Evolutionary conservation across 2,113 vertebrate species (phyloP), one percentile per base, ranked within the genome.

Genomic region (Gorsachius goisagi): DNA sequence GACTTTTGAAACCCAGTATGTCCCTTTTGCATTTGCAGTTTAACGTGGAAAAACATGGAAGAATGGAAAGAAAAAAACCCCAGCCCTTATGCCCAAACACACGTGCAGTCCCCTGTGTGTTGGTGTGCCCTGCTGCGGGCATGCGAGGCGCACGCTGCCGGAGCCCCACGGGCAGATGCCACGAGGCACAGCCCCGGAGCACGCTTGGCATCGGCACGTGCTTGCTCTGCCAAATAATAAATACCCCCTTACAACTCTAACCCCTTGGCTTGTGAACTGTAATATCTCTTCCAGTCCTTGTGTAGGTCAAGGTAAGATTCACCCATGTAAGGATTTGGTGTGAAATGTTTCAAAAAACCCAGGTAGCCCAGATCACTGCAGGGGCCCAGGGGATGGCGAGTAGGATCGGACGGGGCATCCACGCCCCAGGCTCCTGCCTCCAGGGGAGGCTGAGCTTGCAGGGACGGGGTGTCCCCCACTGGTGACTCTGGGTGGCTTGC

Each of bases 91-190:
- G 3, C 17, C 32, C 56, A 12, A 30, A 13, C 35, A 55, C 12
- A 37, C 0, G 0, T 6, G 52, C 37, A 20, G 20, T 15, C 27
- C 32, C 26, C 27, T 1, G 0, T 10, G 1, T 4, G n/a, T 12
- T 4, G 0, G 27, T 14, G n/a, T 30, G 16, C 30, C 39, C 47
- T 39, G 50, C 64, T 33, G 66, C 1, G 9, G 45, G 69, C 30
- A 14, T 1, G 1, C 0, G 5, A 56, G 60, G 26, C 5, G 5
- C 1, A 0, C 0, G 2, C 41, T 56, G 22, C 53, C 5, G 0
- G 22, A 35, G 35, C 11, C 45, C 33, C 55, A 19, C 0, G 5
- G 69, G 64, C 60, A 39, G 71, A 12, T 6, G 16, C n/a, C 55
- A 7, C 2, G 4, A 45, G 59, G 12, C 47, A 55, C 33, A 11